Base-by-base conservation (phyloP, 2,797 vertebrate species). In the Danio choprae region DNA sequence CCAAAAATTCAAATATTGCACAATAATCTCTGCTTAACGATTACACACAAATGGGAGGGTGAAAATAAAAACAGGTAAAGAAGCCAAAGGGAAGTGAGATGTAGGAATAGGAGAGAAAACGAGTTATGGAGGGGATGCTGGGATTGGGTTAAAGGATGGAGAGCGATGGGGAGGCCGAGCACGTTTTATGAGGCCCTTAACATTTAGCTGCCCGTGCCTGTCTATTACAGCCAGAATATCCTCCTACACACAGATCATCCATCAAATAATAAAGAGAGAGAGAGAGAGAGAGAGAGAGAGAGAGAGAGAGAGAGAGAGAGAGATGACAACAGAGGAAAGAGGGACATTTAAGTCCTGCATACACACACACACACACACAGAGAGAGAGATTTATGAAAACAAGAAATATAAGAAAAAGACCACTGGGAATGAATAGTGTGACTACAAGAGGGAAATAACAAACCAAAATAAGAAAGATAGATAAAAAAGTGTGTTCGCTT, bases 161-260 rank as follows among this genome's bases (percentile, higher is more conserved):
- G 88, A 90, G 87, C 58, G 86, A 89, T 88, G 74, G 87, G 89
- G 87, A 88, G 89, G 90, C 53, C 87, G 86, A 87, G 86, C 91
- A 90, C 92, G 92, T 90, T 94, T 95, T 95, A 94, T 88, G 92
- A 93, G 93, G 91, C 92, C 90, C 90, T 94, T 94, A 95, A 93
- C 92, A 94, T 95, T 94, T 95, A 94, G 92, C 93, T 92, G 92
- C 87, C 86, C 74, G 90, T 89, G 89, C 91, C 93, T 92, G 91
- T 93, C 92, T 92, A 93, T 94, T 94, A 94, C 90, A 90, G 90
- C 87, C 84, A 90, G 89, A 90, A 90, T 91, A 89, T 90, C 88
- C 91, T 89, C 88, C 91, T 87, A 92, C 90, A 88, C 90, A 92
- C 90, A 89, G 88, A 76, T 86, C 92, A 94, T 95, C 90, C 89